Percentiles rank a stretch among this genome's conserved stretches.
Evolutionary conservation across 1,140 invertebrate genomes (phyloP).

Genomic region (Hermatobates lingyangjiaoensis): DNA sequence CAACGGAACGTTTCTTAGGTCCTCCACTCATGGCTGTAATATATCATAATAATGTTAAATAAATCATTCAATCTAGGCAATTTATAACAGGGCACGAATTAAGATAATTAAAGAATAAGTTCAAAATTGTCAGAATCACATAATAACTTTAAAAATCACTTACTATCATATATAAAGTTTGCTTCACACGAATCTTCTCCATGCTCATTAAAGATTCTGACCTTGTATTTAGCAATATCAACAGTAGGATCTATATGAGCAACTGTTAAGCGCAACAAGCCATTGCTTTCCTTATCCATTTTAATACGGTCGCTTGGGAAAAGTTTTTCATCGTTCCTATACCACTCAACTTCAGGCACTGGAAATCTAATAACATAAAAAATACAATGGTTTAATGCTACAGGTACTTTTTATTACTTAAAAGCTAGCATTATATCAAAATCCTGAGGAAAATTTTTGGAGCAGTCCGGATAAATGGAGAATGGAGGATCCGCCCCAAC

Average conservation of each 20-base stretch:
- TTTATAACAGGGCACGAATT: background rate
- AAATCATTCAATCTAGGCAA: no score
- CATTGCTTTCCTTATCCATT: constrained; percentile 62
- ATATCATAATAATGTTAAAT: no score
- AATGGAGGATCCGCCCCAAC: no score
- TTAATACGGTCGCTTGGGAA: constrained; percentile 59
- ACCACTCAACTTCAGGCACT: constrained; percentile 72
- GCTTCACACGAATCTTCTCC: constrained; percentile 68
- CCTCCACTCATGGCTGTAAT: constrained; percentile 44
- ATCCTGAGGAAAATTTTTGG: no score
- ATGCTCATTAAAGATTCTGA: constrained; percentile 62
- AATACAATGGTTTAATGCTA: background rate
- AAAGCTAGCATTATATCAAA: no score
- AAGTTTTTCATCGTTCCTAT: constrained; percentile 54
- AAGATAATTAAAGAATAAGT: no score
- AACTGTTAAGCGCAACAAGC: constrained; percentile 57
- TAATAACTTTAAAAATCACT: no score
- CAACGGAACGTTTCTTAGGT: constrained; percentile 42
- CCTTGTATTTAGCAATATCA: constrained; percentile 66
- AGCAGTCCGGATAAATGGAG: no score
- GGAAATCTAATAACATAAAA: constrained; percentile 28
- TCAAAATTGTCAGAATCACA: no score
- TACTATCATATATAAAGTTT: constrained; percentile 62
- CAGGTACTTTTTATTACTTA: no score
- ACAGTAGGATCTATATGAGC: constrained; percentile 42